Conservation (phyloP, 2,888 invertebrate species). For the Chrysomela aeneicollis region DNA sequence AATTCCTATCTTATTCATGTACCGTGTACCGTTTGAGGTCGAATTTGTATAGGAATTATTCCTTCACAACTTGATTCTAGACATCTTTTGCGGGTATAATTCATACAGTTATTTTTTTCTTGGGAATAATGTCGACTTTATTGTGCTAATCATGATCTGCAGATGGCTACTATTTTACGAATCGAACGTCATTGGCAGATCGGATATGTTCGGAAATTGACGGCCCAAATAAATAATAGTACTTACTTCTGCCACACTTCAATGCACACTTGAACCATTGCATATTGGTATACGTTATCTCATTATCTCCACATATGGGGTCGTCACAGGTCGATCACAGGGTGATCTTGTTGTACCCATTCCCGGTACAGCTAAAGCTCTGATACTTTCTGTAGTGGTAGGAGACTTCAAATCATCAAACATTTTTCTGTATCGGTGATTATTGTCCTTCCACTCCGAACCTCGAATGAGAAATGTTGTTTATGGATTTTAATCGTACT, state of each 20-base stretch:
- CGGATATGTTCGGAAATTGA: no score
- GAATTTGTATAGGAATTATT: no score
- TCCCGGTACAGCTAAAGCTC: conserved; percentile 48
- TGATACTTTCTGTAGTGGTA: conserved; percentile 21
- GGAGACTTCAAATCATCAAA: conserved; percentile 10
- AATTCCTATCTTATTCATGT: no score
- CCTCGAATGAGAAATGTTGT: not conserved
- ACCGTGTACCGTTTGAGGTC: no score
- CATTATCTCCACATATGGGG: conserved; percentile 56
- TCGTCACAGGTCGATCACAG: conserved; percentile 57
- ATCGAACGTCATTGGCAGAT: no score
- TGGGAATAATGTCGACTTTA: no score
- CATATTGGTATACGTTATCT: conserved; percentile 52
- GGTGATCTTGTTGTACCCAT: conserved; percentile 50
- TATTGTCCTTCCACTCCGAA: not conserved
- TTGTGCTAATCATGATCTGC: no score
- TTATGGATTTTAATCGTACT: no score
- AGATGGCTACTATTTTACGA: no score
- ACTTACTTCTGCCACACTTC: conserved; percentile 55
- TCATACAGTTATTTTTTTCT: no score
- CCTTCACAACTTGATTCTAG: no score
- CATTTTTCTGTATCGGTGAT: not conserved
- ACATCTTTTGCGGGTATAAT: no score
- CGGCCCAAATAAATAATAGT: not conserved
- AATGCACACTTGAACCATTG: conserved; percentile 51